Percentiles rank a stretch among this genome's conserved stretches.
Evolutionary conservation across 1,140 invertebrate genomes (phyloP).

Genomic region (Papilio polytes): DNA sequence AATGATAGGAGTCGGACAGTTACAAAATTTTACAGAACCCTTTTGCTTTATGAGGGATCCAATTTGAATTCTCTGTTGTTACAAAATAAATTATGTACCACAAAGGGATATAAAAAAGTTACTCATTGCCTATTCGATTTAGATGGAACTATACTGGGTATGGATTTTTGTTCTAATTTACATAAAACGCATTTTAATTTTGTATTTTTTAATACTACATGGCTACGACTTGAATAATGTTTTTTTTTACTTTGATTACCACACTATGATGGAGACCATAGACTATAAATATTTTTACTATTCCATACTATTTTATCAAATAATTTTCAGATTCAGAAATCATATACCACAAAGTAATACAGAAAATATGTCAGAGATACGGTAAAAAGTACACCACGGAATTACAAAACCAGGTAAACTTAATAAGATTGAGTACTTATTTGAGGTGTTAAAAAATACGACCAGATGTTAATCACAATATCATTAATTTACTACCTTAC

Average conservation of each 20-base stretch:
- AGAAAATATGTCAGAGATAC: conserved; percentile 85
- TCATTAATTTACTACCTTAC: neutral
- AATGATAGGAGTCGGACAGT: neutral
- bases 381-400: conserved; percentile 89
- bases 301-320: conserved; percentile 37
- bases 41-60: conserved; percentile 13
- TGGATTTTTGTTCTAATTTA: neutral
- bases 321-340: conserved; percentile 85
- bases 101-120: conserved; percentile 49
- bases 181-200: neutral
- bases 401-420: conserved; percentile 82
- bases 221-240: neutral
- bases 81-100: neutral
- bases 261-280: neutral
- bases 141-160: conserved; percentile 66
- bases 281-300: neutral
- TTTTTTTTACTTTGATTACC: too few relatives aligned
- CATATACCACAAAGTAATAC: conserved; percentile 85
- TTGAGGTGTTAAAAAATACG: neutral
- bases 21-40: conserved; percentile 35
- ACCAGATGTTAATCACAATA: neutral
- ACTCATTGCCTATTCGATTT: conserved; percentile 70
- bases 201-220: neutral
- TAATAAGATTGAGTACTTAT: neutral
- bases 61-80: neutral